Evolutionary conservation across 2,797 vertebrate genomes (phyloP).

Genomic region (Sebastiscus albofasciatus): DNA sequence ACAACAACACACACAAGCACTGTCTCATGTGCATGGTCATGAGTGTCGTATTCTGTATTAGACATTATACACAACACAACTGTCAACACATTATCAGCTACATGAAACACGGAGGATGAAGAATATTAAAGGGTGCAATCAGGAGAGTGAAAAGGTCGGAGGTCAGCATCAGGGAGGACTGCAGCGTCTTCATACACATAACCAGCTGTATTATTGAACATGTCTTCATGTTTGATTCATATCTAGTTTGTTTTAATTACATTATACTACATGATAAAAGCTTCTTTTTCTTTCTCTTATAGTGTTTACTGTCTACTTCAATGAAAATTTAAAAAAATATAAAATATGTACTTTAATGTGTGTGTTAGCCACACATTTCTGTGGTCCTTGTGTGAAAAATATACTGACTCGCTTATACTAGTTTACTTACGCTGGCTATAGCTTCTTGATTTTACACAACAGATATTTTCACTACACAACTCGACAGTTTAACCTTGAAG

Average conservation of each 20-base stretch:
- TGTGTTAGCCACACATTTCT: not conserved
- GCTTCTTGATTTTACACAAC: not conserved
- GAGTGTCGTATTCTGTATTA: conserved; percentile 15
- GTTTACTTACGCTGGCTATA: not conserved
- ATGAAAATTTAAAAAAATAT: not conserved
- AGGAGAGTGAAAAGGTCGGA: conserved; percentile 9
- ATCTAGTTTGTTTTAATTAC: not conserved
- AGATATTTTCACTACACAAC: not conserved
- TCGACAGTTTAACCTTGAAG: not conserved
- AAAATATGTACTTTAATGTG: not conserved
- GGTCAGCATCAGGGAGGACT: conserved; percentile 13
- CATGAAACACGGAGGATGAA: conserved; percentile 49
- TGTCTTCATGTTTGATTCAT: not conserved
- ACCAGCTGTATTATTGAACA: not conserved
- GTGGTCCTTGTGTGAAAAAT: not conserved
- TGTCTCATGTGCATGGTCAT: conserved; percentile 22
- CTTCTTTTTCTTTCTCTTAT: not conserved
- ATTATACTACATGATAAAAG: not conserved
- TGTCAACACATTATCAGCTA: conserved; percentile 39
- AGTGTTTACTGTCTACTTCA: not conserved
- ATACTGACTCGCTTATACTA: not conserved
- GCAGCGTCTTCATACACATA: not conserved
- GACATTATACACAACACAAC: conserved; percentile 37
- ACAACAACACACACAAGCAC: conserved; percentile 25
- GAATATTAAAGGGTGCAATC: conserved; percentile 85